A percentile compares a stretch with the other conserved stretches of the same genome.
Conservation (phyloP, 1,140 invertebrate species). For the Drosophila ohnishii region DNA sequence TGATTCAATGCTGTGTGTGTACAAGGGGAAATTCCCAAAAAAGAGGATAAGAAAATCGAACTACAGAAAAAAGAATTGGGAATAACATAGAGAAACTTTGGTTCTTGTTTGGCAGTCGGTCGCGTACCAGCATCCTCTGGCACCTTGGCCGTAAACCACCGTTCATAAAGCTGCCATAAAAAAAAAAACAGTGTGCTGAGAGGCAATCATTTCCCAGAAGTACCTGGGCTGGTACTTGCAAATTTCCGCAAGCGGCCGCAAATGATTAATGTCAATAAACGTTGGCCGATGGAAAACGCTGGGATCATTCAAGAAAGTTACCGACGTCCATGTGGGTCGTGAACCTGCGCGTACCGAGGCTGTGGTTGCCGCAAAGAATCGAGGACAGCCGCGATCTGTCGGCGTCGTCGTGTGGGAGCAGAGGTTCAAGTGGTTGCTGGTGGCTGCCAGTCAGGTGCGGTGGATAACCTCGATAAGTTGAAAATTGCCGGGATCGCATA, state of each 20-base stretch:
- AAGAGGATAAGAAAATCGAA: not conserved
- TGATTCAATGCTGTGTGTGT: conserved; percentile 25
- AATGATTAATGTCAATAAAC: conserved; percentile 81
- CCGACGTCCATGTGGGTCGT: conserved; percentile 62
- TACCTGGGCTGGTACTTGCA: conserved; percentile 62
- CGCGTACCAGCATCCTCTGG: conserved; percentile 5
- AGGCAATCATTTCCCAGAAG: conserved; percentile 52
- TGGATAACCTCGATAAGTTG: conserved; percentile 59
- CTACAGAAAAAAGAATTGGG: not conserved
- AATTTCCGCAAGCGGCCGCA: conserved; percentile 70
- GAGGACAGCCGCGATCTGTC: conserved; percentile 67
- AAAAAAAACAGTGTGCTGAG: conserved; percentile 36
- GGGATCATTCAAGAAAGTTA: conserved; percentile 51
- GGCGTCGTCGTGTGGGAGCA: conserved; percentile 73
- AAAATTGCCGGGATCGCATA: conserved; percentile 46
- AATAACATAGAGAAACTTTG: conserved; percentile 16
- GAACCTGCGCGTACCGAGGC: conserved; percentile 52
- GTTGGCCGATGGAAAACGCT: conserved; percentile 42
- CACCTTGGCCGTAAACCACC: conserved; percentile 15
- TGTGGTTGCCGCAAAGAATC: conserved; percentile 34
- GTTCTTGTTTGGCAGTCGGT: not conserved
- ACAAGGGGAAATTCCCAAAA: not conserved
- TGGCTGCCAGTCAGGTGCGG: conserved; percentile 43
- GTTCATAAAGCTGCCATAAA: conserved; percentile 41
- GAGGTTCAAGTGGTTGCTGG: conserved; percentile 60